Base-by-base conservation (phyloP, 2,888 invertebrate genomes). In the Lamellibrachia columna region DNA sequence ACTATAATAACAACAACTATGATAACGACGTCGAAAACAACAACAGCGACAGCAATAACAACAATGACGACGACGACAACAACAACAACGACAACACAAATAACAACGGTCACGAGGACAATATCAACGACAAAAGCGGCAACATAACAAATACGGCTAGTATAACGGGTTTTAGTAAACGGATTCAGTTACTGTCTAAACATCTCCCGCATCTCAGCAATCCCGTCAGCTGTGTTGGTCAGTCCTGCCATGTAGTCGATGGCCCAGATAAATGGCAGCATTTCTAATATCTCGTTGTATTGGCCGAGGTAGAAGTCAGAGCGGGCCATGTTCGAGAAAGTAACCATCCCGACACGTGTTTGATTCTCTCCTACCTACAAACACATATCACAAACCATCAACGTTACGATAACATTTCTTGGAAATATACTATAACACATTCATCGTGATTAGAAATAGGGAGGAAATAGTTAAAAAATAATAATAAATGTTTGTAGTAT, bases 221-320 rank as follows among this genome's bases (percentile, higher is more conserved):
- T 75, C 22, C 75, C 91, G 55, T 91, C 91, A 15, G 91, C 91
- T 40, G 91, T 91, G 53, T 91, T 91, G 11, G 91, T 91, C 4
- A 91, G 22, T 40, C 91, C 91, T 1, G 91, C 91, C 91, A 91
- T 91, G 55, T 91, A 91, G n/a, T 91, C 55, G 3, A 40, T 91
- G 11, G n/a, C n/a, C 55, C 55, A 40, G 15, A 91, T n/a, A 4
- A 53, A 3, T 52, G 52, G 52, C 91, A 91, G 28, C 1, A 91
- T 91, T 4, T 75, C 15, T 3, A 6, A 11, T 15, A 1, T 75
- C 2, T 75, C 15, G 75, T 15, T 2, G 75, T 22, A 75, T 75
- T 75, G 22, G 11, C 75, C 75, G 75, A 75, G 75, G 75, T 75
- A 75, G 75, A 75, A 75, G 15, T 75, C 75, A 15, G 11, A 15